Percentiles rank a stretch among this genome's conserved stretches.
Evolutionary conservation across 2,888 invertebrate species (phyloP).

Genomic region (Volucella bombylans): DNA sequence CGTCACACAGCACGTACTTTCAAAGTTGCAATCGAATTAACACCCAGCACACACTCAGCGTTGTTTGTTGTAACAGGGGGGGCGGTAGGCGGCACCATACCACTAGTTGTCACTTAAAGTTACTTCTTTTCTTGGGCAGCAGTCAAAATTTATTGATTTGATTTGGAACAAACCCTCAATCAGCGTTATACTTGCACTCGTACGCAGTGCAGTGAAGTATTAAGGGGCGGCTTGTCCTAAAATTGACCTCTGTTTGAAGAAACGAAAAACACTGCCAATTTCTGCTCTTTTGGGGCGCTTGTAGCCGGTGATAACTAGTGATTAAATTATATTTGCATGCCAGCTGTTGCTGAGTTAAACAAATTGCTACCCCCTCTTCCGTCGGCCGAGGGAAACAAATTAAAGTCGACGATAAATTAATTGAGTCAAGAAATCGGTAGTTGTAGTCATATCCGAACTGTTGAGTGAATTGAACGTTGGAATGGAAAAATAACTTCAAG

Average conservation of each 20-base stretch:
- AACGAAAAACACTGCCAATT: background rate
- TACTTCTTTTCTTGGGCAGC: conserved; percentile 25
- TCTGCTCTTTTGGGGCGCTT: conserved; percentile 14
- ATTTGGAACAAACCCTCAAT: conserved; percentile 5
- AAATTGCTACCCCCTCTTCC: background rate
- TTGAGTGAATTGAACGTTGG: conserved; percentile 15
- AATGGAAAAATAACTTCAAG: conserved; percentile 21
- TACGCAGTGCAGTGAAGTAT: background rate
- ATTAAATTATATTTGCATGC: conserved; percentile 39
- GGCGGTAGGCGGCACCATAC: background rate
- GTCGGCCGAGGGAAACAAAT: background rate
- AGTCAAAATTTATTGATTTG: conserved; percentile 40
- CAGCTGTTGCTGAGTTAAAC: background rate
- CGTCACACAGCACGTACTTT: conserved; percentile 56
- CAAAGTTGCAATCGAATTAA: conserved; percentile 62
- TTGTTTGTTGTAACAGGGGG: conserved; percentile 14
- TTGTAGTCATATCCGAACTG: conserved; percentile 15
- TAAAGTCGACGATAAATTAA: conserved; percentile 15
- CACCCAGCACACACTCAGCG: conserved; percentile 30
- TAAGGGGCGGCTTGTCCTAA: conserved; percentile 34
- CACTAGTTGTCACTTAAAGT: conserved; percentile 15
- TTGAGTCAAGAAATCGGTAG: conserved; percentile 19
- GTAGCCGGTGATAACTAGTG: conserved; percentile 39
- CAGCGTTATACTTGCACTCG: too few relatives aligned
- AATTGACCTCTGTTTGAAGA: conserved; percentile 46